Evolutionary conservation across 2,888 invertebrate genomes (phyloP), one percentile per base, ranked within the genome.

Genomic region (Tetragnatha montana): DNA sequence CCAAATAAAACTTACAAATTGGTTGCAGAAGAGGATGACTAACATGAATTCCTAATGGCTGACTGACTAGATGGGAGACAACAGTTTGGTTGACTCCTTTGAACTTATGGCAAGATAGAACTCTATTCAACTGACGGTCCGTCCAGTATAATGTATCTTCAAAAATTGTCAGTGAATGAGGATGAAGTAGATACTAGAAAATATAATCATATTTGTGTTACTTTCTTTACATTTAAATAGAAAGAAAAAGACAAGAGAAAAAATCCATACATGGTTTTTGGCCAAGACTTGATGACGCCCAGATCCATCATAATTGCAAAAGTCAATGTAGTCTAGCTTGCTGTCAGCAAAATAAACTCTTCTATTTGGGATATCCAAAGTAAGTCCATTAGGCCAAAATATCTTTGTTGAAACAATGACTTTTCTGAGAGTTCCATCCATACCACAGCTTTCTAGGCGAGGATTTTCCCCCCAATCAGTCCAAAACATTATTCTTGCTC

Each of bases 391-490:
- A 0, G 99, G 99, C 99, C 99, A 99, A 94, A 98, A 99, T 91
- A 99, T 97, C 93, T 98, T 98, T 0, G 97, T 98, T 74, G 96
- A 96, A 79, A 99, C 96, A 81, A 99, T 98, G 0, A 96, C 96
- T 21, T 95, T 95, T 7, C 98, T 95, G 92, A 96, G 96, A 0
- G 96, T 96, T 0, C 99, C 99, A 93, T 99, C 99, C 97, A 99
- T 97, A 19, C 98, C 98, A 8, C 98, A 96, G 88, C 98, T 95
- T 93, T 99, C 99, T 89, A 99, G 97, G 0, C 98, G 95, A 0
- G 99, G 99, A 94, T 98, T 97, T 93, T 98, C 98, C 73, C 99
- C 99, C 99, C 99, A 99, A 94, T 99, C 99, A 0, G 98, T 98
- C 99, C 99, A 99, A 95, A 99, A 99, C 87, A 99, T 94, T 95